Percentiles rank a stretch among this genome's conserved stretches.
Conservation (phyloP, 1,140 invertebrate genomes). For the Akabosia matsudoensis region DNA sequence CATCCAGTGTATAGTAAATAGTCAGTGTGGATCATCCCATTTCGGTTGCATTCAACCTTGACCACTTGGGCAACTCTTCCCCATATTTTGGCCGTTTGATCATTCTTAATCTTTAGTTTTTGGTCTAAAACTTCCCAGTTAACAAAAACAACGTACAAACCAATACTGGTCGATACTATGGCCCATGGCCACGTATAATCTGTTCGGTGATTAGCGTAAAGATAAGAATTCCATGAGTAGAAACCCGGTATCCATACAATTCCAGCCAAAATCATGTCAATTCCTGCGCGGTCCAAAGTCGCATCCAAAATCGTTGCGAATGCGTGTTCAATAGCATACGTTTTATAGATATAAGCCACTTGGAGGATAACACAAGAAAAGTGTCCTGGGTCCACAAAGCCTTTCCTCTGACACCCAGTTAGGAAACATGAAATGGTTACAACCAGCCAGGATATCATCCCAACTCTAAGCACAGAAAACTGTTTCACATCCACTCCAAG, state of each 20-base stretch:
- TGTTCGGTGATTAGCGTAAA: background rate
- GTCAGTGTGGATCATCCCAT: background rate
- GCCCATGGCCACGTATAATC: background rate
- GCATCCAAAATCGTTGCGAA: background rate
- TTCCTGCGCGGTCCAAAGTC: background rate
- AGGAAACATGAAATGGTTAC: background rate
- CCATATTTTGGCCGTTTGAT: background rate
- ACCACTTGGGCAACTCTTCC: no score
- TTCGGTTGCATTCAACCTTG: background rate
- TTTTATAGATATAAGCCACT: background rate
- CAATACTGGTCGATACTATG: background rate
- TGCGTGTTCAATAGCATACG: background rate
- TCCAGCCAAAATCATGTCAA: background rate
- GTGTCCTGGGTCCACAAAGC: background rate
- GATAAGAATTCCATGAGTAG: background rate
- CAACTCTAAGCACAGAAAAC: background rate
- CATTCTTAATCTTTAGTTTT: background rate
- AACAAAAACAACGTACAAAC: background rate
- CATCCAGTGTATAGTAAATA: background rate
- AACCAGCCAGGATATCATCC: background rate
- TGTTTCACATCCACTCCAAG: background rate
- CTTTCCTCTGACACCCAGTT: background rate
- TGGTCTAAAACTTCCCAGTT: background rate
- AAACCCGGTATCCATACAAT: background rate
- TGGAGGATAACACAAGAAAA: background rate